Base-by-base conservation (phyloP, 2,797 vertebrate species). In the Melanotaenia boesemani region DNA sequence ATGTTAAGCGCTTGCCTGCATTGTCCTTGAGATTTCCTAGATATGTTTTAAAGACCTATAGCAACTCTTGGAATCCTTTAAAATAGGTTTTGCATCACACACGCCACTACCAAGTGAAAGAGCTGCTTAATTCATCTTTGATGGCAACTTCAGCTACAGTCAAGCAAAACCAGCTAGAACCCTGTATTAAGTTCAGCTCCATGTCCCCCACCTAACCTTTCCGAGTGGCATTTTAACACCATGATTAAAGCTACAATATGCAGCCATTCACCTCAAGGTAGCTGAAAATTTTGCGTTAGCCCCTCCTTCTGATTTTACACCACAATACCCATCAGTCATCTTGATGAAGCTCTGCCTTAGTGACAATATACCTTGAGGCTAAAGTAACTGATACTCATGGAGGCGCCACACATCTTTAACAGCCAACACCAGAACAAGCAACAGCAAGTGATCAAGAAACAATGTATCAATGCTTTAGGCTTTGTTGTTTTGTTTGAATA, bases 281-380 rank as follows among this genome's bases (percentile, higher is more conserved):
- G 24, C 39, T 63, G 20, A n/a, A 41, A 52, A 22, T 72, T 76
- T 62, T 71, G 61, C 13, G 28, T 41, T 41, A 28, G 30, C 37
- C 48, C 61, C 57, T 70, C 72, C 70, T 64, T 61, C 62, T 37
- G 44, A 37, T 79, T 83, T 69, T 55, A 41, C 73, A 72, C n/a
- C 58, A 39, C n/a, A 30, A 34, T 67, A 37, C 67, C 55, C 79
- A 79, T 74, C 82, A 79, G 12, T 84, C 77, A 74, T 70, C 18
- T 66, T 75, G 72, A 79, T 68, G 55, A 81, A 58, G 57, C 61
- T 74, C 66, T 18, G 26, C 28, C 61, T 73, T 67, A 5, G 0
- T 74, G 66, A 72, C 79, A 71, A 48, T 34, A 34, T 67, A 16
- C 63, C 79, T 72, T 37, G 34, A 84, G 83, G 86, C 81, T 37